Conservation (phyloP, 2,797 vertebrate genomes). For the Danio kyathit region DNA sequence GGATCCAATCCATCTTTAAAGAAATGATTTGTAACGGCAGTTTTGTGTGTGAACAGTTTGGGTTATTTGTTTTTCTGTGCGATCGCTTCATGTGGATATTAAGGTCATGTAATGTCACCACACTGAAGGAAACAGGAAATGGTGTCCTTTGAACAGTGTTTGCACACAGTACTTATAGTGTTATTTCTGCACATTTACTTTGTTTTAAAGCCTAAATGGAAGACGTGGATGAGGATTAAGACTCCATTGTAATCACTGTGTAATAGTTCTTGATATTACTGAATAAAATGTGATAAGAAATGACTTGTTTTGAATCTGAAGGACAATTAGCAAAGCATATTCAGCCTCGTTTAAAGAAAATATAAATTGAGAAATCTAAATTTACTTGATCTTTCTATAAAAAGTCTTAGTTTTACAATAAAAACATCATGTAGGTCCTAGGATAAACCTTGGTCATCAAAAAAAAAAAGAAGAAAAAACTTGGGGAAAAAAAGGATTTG, state of each 20-base stretch:
- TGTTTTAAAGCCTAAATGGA: background rate
- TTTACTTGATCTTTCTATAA: background rate
- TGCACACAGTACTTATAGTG: background rate
- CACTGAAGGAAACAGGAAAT: constrained; percentile 1
- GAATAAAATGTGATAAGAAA: constrained; percentile 43
- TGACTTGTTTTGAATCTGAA: background rate
- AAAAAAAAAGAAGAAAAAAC: too few species aligned
- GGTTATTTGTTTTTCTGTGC: constrained; percentile 25
- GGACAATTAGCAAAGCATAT: background rate
- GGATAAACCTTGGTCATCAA: too few species aligned
- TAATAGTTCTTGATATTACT: constrained; percentile 40
- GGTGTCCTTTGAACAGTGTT: background rate
- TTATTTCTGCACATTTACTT: constrained; percentile 33
- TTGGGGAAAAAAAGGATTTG: too few species aligned
- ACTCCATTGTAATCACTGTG: constrained; percentile 15
- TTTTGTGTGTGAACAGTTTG: background rate
- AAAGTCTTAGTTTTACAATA: too few species aligned
- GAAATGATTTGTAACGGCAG: background rate
- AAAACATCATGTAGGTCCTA: too few species aligned
- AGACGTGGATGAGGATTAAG: constrained; percentile 1
- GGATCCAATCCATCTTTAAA: constrained; percentile 4
- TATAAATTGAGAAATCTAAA: background rate
- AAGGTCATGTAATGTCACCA: constrained; percentile 18
- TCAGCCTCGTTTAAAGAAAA: background rate
- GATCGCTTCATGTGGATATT: constrained; percentile 34